Conservation (phyloP, 2,113 vertebrate genomes). For the Mus spicilegus region DNA sequence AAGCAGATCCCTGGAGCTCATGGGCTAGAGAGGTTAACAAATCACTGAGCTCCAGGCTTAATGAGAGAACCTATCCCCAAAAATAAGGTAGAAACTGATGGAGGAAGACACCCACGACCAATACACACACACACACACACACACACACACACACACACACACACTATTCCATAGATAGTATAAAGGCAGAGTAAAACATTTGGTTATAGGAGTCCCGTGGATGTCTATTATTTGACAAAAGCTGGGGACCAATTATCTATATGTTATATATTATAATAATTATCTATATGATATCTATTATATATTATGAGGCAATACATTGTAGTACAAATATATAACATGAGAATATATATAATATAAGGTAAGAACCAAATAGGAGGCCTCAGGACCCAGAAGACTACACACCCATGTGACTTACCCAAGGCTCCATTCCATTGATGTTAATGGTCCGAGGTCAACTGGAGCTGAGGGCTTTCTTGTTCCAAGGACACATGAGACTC, state of each 20-base stretch:
- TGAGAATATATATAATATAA: neutral
- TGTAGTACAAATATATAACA: too few relatives aligned
- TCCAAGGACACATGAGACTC: neutral
- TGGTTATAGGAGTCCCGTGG: neutral
- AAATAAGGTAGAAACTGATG: neutral
- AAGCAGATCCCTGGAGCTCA: neutral
- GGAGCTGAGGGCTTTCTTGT: neutral
- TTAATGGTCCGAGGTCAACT: neutral
- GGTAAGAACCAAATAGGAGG: neutral
- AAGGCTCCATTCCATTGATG: neutral
- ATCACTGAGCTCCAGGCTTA: neutral
- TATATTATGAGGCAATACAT: too few relatives aligned
- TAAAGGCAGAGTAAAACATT: neutral
- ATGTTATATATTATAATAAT: too few relatives aligned
- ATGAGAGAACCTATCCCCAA: neutral
- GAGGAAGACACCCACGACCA: neutral
- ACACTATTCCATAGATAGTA: neutral
- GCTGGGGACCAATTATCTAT: neutral
- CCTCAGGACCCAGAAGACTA: neutral
- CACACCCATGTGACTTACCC: neutral
- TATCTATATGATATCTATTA: too few relatives aligned
- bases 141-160: neutral
- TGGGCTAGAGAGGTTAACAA: neutral
- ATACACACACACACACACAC: neutral
- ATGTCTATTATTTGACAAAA: neutral